A percentile compares a stretch with the other conserved stretches of the same genome.
Conservation (phyloP, 1,140 invertebrate genomes). For the Bilobella aurantiaca region DNA sequence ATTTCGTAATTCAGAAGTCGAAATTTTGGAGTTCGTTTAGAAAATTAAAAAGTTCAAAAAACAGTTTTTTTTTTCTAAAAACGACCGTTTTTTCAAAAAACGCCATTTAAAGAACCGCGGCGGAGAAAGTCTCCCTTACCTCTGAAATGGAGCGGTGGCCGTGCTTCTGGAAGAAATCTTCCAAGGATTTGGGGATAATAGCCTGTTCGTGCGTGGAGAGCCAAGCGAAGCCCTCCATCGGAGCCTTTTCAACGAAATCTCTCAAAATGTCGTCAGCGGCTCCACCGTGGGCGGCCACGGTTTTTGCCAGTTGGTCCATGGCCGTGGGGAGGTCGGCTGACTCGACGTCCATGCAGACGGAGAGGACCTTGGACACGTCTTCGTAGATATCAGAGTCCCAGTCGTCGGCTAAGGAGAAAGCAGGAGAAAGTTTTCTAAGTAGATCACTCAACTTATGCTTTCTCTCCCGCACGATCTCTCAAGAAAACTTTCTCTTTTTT, state of each 20-base stretch:
- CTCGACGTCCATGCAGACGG: conserved; percentile 52
- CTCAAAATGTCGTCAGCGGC: conserved; percentile 30
- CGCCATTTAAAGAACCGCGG: too few relatives aligned
- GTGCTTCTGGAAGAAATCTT: conserved; percentile 55
- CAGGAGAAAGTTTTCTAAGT: background rate
- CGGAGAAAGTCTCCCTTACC: too few relatives aligned
- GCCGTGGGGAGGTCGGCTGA: conserved; percentile 54
- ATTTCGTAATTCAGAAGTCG: too few relatives aligned
- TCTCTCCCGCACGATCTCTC: background rate
- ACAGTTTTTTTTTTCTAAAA: too few relatives aligned
- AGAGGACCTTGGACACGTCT: conserved; percentile 54
- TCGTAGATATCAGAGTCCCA: conserved; percentile 28
- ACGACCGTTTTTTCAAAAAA: too few relatives aligned
- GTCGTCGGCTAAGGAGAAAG: conserved; percentile 19
- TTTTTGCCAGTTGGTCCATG: conserved; percentile 46
- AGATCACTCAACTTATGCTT: too few relatives aligned
- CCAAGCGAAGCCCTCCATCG: conserved; percentile 49
- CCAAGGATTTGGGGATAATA: conserved; percentile 39
- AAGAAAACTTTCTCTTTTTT: conserved; percentile 15
- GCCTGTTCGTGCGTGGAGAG: conserved; percentile 36
- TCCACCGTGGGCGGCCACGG: conserved; percentile 43
- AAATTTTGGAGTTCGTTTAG: too few relatives aligned
- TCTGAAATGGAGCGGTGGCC: conserved; percentile 64
- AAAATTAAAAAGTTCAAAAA: conserved; percentile 11
- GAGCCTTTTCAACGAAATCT: conserved; percentile 45